phyloP scores from a whole-genome alignment of 2,888 invertebrate species.

The Synergus japonicus region DNA sequence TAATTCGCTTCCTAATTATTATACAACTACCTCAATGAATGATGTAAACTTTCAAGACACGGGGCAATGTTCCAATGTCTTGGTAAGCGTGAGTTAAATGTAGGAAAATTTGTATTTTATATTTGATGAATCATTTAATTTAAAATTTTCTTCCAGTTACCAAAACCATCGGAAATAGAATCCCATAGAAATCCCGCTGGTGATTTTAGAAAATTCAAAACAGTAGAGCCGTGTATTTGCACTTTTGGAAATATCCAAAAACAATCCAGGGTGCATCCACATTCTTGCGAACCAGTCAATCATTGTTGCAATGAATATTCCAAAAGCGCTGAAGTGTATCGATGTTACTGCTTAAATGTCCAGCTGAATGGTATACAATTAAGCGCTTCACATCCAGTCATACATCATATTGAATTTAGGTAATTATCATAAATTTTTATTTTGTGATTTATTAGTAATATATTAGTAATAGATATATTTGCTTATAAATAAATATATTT shows the following conservation, averaged over 20 bases:
- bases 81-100: slow-evolving; percentile 38
- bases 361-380: slow-evolving; percentile 65
- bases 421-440: slow-evolving; percentile 51
- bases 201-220: slow-evolving; percentile 60
- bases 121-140: background rate
- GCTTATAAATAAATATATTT: background rate
- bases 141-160: slow-evolving; percentile 43
- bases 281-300: slow-evolving; percentile 43
- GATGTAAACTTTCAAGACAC: background rate
- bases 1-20: background rate
- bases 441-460: background rate
- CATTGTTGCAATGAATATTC: slow-evolving; percentile 47
- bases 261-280: slow-evolving; percentile 36
- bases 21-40: background rate
- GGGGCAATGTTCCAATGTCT: slow-evolving; percentile 6
- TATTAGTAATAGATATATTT: no score
- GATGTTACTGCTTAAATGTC: slow-evolving; percentile 69
- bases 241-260: slow-evolving; percentile 29
- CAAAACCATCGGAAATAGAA: slow-evolving; percentile 60
- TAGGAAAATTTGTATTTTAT: background rate
- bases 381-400: slow-evolving; percentile 55
- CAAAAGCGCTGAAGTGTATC: slow-evolving; percentile 64
- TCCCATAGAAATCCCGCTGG: slow-evolving; percentile 65
- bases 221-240: slow-evolving; percentile 36
- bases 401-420: slow-evolving; percentile 70